Base-by-base conservation (phyloP, 2,113 vertebrate species). In the Laticauda laticaudata region DNA sequence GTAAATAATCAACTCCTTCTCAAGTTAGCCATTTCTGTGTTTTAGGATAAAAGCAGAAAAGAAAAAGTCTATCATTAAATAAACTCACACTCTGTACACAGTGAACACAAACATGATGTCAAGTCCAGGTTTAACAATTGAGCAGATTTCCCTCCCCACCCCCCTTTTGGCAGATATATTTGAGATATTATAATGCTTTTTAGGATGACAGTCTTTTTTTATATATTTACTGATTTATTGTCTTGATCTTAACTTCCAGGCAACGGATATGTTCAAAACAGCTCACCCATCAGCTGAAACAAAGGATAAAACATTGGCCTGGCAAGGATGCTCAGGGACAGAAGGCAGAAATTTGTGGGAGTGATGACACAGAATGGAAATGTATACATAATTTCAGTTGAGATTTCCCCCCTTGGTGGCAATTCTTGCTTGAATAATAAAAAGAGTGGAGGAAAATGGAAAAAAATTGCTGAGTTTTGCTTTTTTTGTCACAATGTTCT, bases 1-100 rank as follows among this genome's bases (percentile, higher is more conserved):
- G 95, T 96, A 95, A 97, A 97, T 96, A 94, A 97, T 96, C 96
- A 93, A 96, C 89, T 1, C 54, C 75, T 94, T 57, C 86, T 87
- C 95, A 64, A 89, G 75, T 69, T 90, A 54, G 92, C 59, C 11
- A 92, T 89, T 85, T 91, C 57, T 88, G 91, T 23, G 24, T 34
- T 87, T 90, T 89, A 95, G 88, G 86, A 69, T 93, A 93, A 86
- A 1, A 3, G 89, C 92, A 94, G 43, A 21, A 87, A 91, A 56
- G 7, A 92, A 88, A 10, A 94, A 43, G 92, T 29, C 81, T 24
- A 3, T 3, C 5, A 90, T 94, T 93, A 95, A 81, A 86, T 94
- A 87, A 91, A 94, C 34, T 6, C 23, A 15, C 85, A 48, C 5
- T 59, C 39, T 6, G 15, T 61, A 39, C 53, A 34, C 3, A 5